Evolutionary conservation across 2,113 vertebrate species (phyloP).

Genomic region (Macrotis lagotis): DNA sequence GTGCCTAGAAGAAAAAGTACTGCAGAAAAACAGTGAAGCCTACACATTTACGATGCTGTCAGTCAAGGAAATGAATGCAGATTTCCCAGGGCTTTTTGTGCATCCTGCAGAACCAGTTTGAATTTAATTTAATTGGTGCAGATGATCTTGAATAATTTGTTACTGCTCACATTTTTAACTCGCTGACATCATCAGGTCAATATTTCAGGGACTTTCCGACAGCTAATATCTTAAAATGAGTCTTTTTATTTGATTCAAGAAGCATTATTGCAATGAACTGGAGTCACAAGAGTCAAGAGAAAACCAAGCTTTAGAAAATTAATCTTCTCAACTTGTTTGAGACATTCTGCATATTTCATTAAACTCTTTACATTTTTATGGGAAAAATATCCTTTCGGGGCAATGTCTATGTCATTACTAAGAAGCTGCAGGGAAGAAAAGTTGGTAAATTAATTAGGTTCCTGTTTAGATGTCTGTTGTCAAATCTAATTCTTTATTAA

Average conservation of each 20-base stretch:
- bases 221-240: not conserved
- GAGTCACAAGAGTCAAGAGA: slow-evolving; percentile 1
- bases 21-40: not conserved
- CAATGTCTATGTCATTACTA: not conserved
- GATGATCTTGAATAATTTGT: not conserved
- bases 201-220: not conserved
- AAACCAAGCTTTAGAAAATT: not conserved
- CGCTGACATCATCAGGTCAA: not conserved
- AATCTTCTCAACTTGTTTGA: not conserved
- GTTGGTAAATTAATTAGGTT: not conserved
- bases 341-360: not conserved
- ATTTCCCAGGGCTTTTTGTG: not conserved
- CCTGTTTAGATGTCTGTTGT: not conserved
- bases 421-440: not conserved
- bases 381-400: not conserved
- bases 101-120: not conserved
- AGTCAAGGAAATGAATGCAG: not conserved
- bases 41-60: not conserved
- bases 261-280: not conserved
- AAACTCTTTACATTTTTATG: not conserved
- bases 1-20: not conserved
- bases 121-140: not conserved
- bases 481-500: not conserved
- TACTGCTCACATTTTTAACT: not conserved
- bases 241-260: not conserved